These are phyloP conservation scores for Perizoma affinitatum DNA, from an alignment of 2,888 invertebrate species.

Conservation along the genomic window DNA sequence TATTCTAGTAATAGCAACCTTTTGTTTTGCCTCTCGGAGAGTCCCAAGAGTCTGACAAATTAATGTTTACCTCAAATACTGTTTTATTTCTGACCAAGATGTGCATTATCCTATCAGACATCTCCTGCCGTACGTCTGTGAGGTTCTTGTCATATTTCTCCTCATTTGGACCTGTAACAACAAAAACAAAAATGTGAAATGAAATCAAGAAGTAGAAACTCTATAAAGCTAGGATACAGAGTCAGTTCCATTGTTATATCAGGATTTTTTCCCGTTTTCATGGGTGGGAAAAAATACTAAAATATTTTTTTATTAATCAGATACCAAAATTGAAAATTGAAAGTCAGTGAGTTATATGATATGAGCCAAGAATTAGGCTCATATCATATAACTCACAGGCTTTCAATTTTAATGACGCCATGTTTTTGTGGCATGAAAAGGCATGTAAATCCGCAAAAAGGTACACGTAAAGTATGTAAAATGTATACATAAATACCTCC, in stretches of 20 bases:
- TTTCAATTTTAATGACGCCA: neutral
- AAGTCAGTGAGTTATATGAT: too few relatives aligned
- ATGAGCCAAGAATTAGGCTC: too few relatives aligned
- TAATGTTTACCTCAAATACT: constrained; percentile 44
- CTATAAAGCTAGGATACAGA: too few relatives aligned
- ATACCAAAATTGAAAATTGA: too few relatives aligned
- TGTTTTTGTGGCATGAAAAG: neutral
- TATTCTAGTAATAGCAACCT: too few relatives aligned
- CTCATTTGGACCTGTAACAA: constrained; percentile 60
- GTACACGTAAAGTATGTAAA: neutral
- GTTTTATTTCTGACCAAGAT: constrained; percentile 47
- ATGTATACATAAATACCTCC: neutral
- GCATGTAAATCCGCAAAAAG: neutral
- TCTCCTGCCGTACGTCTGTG: constrained; percentile 50
- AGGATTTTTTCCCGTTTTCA: too few relatives aligned
- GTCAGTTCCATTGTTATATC: too few relatives aligned
- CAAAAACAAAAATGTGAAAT: neutral
- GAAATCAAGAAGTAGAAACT: too few relatives aligned
- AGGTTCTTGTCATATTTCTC: constrained; percentile 56
- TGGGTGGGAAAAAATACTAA: too few relatives aligned
- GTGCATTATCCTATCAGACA: constrained; percentile 53
- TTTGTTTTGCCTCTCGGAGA: too few relatives aligned
- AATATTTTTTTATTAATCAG: too few relatives aligned
- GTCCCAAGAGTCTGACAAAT: neutral
- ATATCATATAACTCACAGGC: too few relatives aligned